Base-by-base conservation (phyloP, 2,888 invertebrate species). In the Dorcus parallelipipedus region DNA sequence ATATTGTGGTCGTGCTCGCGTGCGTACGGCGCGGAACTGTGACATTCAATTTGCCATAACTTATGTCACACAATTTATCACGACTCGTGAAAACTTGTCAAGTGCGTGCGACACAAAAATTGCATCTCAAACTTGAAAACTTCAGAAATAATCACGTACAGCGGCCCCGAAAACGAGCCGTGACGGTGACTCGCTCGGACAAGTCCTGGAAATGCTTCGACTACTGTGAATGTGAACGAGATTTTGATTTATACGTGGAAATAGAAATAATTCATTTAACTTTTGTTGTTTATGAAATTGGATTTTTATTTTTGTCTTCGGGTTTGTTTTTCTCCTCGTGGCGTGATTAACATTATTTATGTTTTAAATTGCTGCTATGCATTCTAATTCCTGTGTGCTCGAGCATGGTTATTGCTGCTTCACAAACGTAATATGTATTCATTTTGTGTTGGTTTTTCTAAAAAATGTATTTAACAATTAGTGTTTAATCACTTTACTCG, bases 1-100 rank as follows among this genome's bases (percentile, higher is more conserved):
- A 60, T 56, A 53, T 60, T 54, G 42, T 49, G 58, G 55, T 55
- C 50, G 51, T 54, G 48, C 54, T 60, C 53, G 55, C 50, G 51
- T 54, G 52, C 54, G 56, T 51, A 60, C 42, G 54, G 52, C 53
- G 49, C 41, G 52, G 53, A 58, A 59, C 60, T 53, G 54, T 68
- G 69, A 67, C 69, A 69, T 69, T 69, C 68, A 69, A 69, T 69
- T 69, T 67, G 62, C 65, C 64, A 66, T 67, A 67, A 67, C 65
- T 64, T 64, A 67, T 59, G 56, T 63, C 60, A 54, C 55, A 60
- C 64, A 66, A 68, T 68, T 69, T 67, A 67, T 67, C 63, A 64
- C 53, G 64, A 67, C 62, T 64, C 66, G 64, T 55, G 61, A 58
- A 62, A 63, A 62, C 59, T 62, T 59, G 59, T 64, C 59, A 58